Percentiles rank a stretch among this genome's conserved stretches.
phyloP scores from a whole-genome alignment of 2,888 invertebrate genomes.

The Hemaris fuciformis region DNA sequence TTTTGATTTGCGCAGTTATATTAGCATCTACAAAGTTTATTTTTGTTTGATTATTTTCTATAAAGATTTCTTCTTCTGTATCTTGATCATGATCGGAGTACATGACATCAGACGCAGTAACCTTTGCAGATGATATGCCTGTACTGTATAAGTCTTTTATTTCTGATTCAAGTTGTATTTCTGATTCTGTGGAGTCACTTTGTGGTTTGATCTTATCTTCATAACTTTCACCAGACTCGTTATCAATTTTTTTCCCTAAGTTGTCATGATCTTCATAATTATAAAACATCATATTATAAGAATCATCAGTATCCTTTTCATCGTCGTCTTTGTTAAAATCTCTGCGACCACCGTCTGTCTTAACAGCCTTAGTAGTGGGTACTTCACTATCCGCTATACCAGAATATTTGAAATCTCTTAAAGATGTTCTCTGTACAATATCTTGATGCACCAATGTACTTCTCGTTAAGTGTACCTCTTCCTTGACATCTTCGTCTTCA shows the following conservation, averaged over 20 bases:
- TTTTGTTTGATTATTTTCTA: slow-evolving; percentile 13
- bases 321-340: slow-evolving; percentile 26
- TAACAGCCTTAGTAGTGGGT: slow-evolving; percentile 15
- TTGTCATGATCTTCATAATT: slow-evolving; percentile 46
- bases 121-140: slow-evolving; percentile 5
- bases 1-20: slow-evolving; percentile 7
- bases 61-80: slow-evolving; percentile 16
- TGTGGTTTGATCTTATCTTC: slow-evolving; percentile 26
- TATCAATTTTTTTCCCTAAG: slow-evolving; percentile 32
- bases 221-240: slow-evolving; percentile 31
- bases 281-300: slow-evolving; percentile 54
- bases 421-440: slow-evolving; percentile 29
- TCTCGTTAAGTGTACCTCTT: slow-evolving; percentile 28
- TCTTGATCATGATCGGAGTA: slow-evolving; percentile 15
- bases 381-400: slow-evolving; percentile 25
- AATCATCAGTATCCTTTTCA: slow-evolving; percentile 41
- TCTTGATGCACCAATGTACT: slow-evolving; percentile 20
- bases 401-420: slow-evolving; percentile 19
- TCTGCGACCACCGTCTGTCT: slow-evolving; percentile 23
- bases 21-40: slow-evolving; percentile 10
- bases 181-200: slow-evolving; percentile 4
- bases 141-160: background rate
- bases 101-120: background rate
- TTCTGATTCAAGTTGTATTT: background rate
- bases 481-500: slow-evolving; percentile 23